These are phyloP conservation scores for Archips xylosteana DNA, from an alignment of 2,888 invertebrate species.

Conservation along the genomic window DNA sequence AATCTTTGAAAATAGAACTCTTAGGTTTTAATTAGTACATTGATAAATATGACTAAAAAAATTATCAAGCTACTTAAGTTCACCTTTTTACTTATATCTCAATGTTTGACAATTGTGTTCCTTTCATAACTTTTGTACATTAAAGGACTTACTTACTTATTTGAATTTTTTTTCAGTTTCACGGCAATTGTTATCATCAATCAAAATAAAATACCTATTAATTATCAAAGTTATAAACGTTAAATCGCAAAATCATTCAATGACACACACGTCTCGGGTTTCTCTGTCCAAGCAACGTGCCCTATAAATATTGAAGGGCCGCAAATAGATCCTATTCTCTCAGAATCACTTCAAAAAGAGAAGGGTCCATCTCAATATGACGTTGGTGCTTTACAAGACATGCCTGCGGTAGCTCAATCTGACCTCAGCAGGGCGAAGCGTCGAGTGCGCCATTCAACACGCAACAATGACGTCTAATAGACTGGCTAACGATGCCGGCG, in stretches of 20 bases:
- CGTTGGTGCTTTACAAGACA: constrained; percentile 23
- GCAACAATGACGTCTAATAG: constrained; percentile 71
- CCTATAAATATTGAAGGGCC: neutral
- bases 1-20: too few relatives aligned
- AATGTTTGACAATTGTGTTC: too few relatives aligned
- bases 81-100: too few relatives aligned
- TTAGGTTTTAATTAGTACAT: too few relatives aligned
- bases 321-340: neutral
- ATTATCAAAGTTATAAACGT: neutral
- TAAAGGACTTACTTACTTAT: too few relatives aligned
- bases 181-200: too few relatives aligned
- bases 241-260: neutral
- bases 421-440: constrained; percentile 60
- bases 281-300: neutral
- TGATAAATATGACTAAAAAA: too few relatives aligned
- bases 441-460: constrained; percentile 66
- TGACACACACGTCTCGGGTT: neutral
- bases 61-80: too few relatives aligned
- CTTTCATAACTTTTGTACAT: too few relatives aligned
- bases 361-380: constrained; percentile 49
- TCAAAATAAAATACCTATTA: too few relatives aligned
- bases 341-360: constrained; percentile 41
- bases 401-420: constrained; percentile 56
- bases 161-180: too few relatives aligned
- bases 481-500: constrained; percentile 51